Evolutionary conservation across 2,113 vertebrate genomes (phyloP), one percentile per base, ranked within the genome.

Genomic region (Pangasianodon hypophthalmus): DNA sequence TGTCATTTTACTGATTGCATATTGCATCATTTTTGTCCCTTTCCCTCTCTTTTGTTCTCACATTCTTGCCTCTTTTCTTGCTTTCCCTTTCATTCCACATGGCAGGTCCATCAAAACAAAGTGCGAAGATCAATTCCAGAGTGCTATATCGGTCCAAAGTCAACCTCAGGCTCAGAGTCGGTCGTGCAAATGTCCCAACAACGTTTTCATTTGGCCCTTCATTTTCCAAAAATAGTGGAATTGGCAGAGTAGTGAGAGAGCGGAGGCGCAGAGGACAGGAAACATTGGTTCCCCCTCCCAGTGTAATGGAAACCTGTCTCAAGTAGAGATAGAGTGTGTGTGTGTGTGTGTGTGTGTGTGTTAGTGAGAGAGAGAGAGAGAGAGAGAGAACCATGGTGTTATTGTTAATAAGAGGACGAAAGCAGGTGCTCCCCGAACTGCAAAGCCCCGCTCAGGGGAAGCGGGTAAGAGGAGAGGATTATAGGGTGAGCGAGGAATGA

Each of bases 101-200:
- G 89, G 93, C 89, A 91, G 87, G 64, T 92, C 90, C 87, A 86
- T 92, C 77, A 91, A 91, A 94, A 93, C 92, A 94, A 92, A 92
- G 90, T 89, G 86, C 64, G 86, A 86, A 90, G 90, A 91, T 90
- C 83, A 79, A 87, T 91, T 92, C 93, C 93, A 92, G 90, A 91
- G 91, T 41, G 52, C 73, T 80, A 50, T 82, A 29, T 80, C 21
- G 52, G 29, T 94, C 93, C 93, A 94, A 93, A 81, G 90, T 89
- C 93, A 92, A 92, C 92, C 89, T 46, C 69, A 88, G 64, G 84
- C 58, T 62, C 62, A 88, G 84, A 77, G 85, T 88, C 91, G 87
- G 88, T 85, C 44, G 21, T 90, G 87, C 90, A 88, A 91, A 92
- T 64, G 58, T 62, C 90, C 64, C 88, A 77, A 82, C 89, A 64